Conservation (phyloP, 2,888 invertebrate species). For the Entomobrya proxima region DNA sequence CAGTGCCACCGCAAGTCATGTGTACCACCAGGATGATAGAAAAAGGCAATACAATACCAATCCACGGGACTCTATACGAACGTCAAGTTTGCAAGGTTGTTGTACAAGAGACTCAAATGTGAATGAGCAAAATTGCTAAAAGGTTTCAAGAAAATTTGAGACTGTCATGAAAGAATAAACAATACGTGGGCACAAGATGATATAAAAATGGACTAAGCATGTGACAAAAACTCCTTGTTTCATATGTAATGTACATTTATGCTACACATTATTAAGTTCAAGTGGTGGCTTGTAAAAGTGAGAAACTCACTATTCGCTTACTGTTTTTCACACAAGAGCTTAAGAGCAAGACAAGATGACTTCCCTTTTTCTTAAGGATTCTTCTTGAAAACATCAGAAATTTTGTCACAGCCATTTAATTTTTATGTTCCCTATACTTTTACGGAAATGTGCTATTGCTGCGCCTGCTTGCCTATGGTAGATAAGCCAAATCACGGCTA, state of each 20-base stretch:
- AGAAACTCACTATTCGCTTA: not conserved
- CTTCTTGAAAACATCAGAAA: constrained; percentile 37
- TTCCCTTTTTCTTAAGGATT: not conserved
- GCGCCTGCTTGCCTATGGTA: not conserved
- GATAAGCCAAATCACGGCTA: not conserved
- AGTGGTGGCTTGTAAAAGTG: too few relatives aligned
- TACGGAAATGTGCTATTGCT: not conserved
- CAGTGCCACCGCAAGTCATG: not conserved
- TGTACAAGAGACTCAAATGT: not conserved
- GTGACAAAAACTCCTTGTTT: not conserved
- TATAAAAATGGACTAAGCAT: constrained; percentile 21
- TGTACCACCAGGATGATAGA: not conserved
- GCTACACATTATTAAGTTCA: too few relatives aligned
- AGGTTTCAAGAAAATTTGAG: not conserved
- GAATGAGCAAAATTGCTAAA: constrained; percentile 6
- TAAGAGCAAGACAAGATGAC: not conserved
- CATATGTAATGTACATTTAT: not conserved
- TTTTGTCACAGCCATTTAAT: constrained; percentile 62
- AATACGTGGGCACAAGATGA: constrained; percentile 12
- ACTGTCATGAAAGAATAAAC: constrained; percentile 20
- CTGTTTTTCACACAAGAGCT: not conserved
- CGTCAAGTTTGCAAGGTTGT: too few relatives aligned
- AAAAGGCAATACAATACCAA: not conserved
- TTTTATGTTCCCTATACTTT: constrained; percentile 38
- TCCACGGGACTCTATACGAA: too few relatives aligned